Conservation (phyloP, 1,140 invertebrate species). For the Diachasmimorpha longicaudata region DNA sequence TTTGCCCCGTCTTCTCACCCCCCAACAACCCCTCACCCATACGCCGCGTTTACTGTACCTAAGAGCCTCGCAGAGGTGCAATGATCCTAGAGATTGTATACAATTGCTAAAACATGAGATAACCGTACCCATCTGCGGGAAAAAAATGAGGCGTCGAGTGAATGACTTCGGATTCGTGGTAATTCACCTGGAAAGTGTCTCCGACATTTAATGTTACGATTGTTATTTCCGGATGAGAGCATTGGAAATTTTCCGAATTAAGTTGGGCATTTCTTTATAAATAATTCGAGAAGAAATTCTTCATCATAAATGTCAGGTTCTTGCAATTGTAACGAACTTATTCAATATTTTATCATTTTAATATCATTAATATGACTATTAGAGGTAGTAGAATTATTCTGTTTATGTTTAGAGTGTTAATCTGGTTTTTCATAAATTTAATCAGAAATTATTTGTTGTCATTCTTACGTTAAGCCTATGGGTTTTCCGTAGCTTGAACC, state of each 20-base stretch:
- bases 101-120: constrained; percentile 38
- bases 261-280: no score
- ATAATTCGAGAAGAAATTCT: no score
- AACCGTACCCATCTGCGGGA: neutral
- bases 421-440: neutral
- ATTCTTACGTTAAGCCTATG: neutral
- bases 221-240: no score
- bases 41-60: constrained; percentile 53
- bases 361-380: neutral
- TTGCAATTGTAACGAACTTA: no score
- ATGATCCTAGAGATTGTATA: constrained; percentile 52
- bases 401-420: neutral
- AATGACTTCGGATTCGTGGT: neutral
- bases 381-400: no score
- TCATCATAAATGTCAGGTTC: no score
- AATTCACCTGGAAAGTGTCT: neutral
- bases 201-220: no score
- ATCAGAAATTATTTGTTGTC: no score
- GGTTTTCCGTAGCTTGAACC: neutral
- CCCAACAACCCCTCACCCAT: constrained; percentile 4
- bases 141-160: neutral
- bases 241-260: no score
- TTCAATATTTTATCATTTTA: no score
- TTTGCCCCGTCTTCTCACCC: neutral
- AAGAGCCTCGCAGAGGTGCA: constrained; percentile 56